Conservation (phyloP, 2,888 invertebrate genomes). For the Serripes groenlandicus region DNA sequence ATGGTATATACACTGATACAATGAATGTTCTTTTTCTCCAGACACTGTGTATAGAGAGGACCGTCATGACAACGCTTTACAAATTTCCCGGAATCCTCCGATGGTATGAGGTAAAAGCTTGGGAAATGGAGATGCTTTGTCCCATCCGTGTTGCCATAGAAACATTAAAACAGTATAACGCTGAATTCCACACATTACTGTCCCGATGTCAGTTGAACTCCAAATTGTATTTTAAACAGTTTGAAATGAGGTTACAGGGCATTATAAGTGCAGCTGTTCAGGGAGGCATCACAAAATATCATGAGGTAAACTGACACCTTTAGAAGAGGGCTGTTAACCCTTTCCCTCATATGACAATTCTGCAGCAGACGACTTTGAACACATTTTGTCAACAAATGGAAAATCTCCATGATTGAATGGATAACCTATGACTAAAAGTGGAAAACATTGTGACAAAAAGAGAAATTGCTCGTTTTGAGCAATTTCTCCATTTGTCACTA, state of each 20-base stretch:
- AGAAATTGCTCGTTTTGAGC: not conserved
- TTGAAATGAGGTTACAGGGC: constrained; percentile 84
- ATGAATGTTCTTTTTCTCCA: constrained; percentile 59
- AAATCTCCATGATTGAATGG: too few species aligned
- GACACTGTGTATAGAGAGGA: constrained; percentile 84
- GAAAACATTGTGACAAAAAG: not conserved
- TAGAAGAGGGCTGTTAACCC: too few species aligned
- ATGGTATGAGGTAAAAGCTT: constrained; percentile 89
- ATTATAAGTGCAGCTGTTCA: constrained; percentile 84
- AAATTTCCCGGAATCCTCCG: constrained; percentile 84
- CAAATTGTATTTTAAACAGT: constrained; percentile 76
- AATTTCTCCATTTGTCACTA: not conserved
- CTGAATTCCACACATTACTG: constrained; percentile 87
- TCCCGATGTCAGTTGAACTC: constrained; percentile 88
- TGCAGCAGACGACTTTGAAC: too few species aligned
- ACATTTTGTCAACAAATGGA: too few species aligned
- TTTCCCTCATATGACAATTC: too few species aligned
- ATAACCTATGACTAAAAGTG: too few species aligned
- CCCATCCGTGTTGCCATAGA: constrained; percentile 84
- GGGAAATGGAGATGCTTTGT: constrained; percentile 92
- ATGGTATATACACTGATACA: constrained; percentile 67
- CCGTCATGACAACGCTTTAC: constrained; percentile 78
- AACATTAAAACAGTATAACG: constrained; percentile 76
- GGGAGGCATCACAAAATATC: constrained; percentile 85
- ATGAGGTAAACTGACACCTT: too few species aligned